Conservation (phyloP, 30 jellyfish, hydroid and myxozoan genomes). For the Chrysaora quinquecirrha region DNA sequence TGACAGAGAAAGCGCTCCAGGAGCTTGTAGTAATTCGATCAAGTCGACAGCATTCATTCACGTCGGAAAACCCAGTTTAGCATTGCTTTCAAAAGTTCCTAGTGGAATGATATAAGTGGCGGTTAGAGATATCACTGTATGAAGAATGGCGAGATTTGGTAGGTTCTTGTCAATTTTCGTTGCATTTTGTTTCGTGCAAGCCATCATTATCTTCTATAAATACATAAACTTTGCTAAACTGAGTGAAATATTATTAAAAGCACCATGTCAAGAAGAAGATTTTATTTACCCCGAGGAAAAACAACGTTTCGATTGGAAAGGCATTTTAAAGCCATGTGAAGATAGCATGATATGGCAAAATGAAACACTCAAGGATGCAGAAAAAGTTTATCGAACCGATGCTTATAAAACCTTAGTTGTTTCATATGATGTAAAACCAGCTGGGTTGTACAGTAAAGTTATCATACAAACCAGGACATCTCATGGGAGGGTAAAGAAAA, state of each 20-base stretch:
- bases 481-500: slow-evolving; percentile 24
- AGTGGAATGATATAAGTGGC: no score
- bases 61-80: no score
- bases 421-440: slow-evolving; percentile 2
- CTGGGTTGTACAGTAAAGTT: slow-evolving; percentile 35
- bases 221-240: no score
- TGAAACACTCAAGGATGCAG: not conserved
- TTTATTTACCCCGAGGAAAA: slow-evolving; percentile 32
- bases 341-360: slow-evolving; percentile 31
- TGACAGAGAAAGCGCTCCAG: no score
- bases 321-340: slow-evolving; percentile 41
- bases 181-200: not conserved
- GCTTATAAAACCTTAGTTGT: slow-evolving; percentile 8
- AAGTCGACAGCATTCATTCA: no score
- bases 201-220: not conserved
- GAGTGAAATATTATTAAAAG: not conserved
- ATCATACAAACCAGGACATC: slow-evolving; percentile 16
- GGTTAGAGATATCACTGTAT: no score
- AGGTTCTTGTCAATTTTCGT: not conserved
- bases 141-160: not conserved
- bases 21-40: no score
- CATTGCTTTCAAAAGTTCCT: no score
- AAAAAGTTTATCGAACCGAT: slow-evolving; percentile 8
- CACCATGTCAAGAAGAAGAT: not conserved
- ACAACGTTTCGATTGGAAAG: slow-evolving; percentile 52